Conservation (phyloP, 1,140 invertebrate species). For the Dinoponera quadriceps region DNA sequence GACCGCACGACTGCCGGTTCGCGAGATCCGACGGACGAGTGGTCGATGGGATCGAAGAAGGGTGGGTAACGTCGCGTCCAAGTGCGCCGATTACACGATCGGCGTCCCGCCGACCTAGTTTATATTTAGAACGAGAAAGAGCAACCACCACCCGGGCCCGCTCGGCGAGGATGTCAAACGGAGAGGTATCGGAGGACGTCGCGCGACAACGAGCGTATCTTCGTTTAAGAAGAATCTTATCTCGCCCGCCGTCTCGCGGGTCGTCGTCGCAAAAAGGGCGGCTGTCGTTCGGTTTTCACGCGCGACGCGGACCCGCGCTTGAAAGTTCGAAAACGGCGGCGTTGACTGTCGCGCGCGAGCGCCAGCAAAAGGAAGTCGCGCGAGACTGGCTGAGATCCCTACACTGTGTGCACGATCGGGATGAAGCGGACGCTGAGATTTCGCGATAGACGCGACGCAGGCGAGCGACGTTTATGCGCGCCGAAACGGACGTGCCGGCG, state of each 20-base stretch:
- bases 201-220: not conserved
- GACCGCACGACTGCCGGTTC: too few species aligned
- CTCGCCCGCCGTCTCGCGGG: not conserved
- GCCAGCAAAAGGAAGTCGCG: not conserved
- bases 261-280: not conserved
- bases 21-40: not conserved
- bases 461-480: not conserved
- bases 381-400: not conserved
- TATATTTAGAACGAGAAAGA: conserved; percentile 1
- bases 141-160: too few species aligned
- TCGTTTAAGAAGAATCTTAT: conserved; percentile 14
- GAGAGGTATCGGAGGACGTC: not conserved
- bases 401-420: not conserved
- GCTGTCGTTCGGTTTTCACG: not conserved
- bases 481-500: not conserved
- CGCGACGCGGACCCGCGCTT: not conserved
- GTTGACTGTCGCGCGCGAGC: not conserved
- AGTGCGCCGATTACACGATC: not conserved
- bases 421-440: not conserved
- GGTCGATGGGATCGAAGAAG: not conserved
- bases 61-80: not conserved
- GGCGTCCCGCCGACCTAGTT: not conserved
- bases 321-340: not conserved
- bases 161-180: not conserved
- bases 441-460: not conserved